These are phyloP conservation scores for Falco punctatus DNA, from an alignment of 2,113 vertebrate genomes.

Conservation along the genomic window DNA sequence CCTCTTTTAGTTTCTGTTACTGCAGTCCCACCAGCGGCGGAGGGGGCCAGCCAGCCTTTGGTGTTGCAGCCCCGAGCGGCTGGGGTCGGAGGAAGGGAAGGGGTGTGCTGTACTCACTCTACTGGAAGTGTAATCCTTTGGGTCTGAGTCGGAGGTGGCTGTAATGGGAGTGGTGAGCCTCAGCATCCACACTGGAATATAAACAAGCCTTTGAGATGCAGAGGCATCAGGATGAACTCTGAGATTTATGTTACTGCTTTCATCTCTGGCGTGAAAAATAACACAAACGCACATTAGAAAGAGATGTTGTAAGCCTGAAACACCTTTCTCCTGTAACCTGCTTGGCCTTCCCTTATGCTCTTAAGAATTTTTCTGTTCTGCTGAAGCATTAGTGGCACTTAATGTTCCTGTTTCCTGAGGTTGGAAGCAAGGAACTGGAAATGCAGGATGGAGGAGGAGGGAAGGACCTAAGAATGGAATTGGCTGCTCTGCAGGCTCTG, in stretches of 20 bases:
- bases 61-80: neutral
- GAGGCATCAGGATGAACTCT: neutral
- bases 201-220: slow-evolving; percentile 25
- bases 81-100: neutral
- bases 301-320: slow-evolving; percentile 12
- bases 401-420: slow-evolving; percentile 31
- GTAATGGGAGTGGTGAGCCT: neutral
- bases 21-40: neutral
- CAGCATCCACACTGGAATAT: neutral
- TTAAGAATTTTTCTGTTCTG: slow-evolving; percentile 21
- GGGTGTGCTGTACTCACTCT: neutral
- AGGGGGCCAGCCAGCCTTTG: neutral
- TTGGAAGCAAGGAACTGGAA: slow-evolving; percentile 28
- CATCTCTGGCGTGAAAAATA: slow-evolving; percentile 7
- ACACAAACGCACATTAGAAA: slow-evolving; percentile 7
- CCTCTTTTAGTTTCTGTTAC: neutral
- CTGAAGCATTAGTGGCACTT: slow-evolving; percentile 11
- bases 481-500: slow-evolving; percentile 25
- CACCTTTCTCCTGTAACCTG: neutral
- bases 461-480: neutral
- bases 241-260: slow-evolving; percentile 40
- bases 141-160: neutral
- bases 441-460: slow-evolving; percentile 38
- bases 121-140: neutral
- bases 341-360: slow-evolving; percentile 22